Conservation (phyloP, 1,140 invertebrate genomes). For the Cotesia vestalis region DNA sequence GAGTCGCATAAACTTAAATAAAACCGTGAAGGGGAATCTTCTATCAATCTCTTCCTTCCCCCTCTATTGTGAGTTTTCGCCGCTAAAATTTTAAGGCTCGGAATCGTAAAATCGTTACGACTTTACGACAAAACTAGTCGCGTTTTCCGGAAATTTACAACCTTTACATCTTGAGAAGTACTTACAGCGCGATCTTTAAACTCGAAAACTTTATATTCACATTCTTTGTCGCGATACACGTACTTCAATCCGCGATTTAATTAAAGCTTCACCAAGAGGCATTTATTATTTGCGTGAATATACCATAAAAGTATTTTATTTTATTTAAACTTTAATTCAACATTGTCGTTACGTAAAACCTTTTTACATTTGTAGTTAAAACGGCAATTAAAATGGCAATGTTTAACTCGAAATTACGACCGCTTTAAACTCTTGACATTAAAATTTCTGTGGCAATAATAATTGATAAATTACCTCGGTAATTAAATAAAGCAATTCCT, state of each 20-base stretch:
- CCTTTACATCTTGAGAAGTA: slow-evolving; percentile 32
- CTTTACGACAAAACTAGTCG: slow-evolving; percentile 38
- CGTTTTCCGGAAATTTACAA: slow-evolving; percentile 51
- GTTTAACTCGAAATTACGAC: background rate
- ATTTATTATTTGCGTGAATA: too few relatives aligned
- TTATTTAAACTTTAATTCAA: too few relatives aligned
- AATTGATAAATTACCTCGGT: too few relatives aligned
- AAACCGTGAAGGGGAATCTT: background rate
- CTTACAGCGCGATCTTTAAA: slow-evolving; percentile 37
- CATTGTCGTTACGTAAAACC: too few relatives aligned
- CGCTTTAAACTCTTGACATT: background rate
- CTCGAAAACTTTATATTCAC: background rate
- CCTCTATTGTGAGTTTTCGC: slow-evolving; percentile 1
- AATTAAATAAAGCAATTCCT: too few relatives aligned
- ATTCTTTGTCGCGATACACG: too few relatives aligned
- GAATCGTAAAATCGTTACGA: slow-evolving; percentile 47
- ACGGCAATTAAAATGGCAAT: too few relatives aligned
- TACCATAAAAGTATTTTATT: too few relatives aligned
- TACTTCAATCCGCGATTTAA: too few relatives aligned
- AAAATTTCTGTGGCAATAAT: too few relatives aligned
- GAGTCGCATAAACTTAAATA: background rate
- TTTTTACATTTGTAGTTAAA: too few relatives aligned
- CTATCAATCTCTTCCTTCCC: background rate
- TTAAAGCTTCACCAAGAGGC: too few relatives aligned
- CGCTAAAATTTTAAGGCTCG: slow-evolving; percentile 45